Evolutionary conservation across 1,140 invertebrate species (phyloP), one percentile per base, ranked within the genome.

Genomic region (Whitmania pigra): DNA sequence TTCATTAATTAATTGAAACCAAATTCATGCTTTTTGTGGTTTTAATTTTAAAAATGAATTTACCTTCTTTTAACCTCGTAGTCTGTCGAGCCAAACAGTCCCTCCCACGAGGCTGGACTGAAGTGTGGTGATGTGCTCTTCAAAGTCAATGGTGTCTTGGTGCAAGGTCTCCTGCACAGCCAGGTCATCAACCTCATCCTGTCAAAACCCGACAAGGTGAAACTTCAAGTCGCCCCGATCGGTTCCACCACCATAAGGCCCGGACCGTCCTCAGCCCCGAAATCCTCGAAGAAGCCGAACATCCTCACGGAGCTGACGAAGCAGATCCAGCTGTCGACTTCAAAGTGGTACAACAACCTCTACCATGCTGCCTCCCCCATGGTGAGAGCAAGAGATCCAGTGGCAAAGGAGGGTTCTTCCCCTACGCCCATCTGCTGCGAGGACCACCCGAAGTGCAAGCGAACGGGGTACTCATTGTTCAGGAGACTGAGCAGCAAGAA

Each of bases 41-140:
- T 57, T n/a, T 3, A 57, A 57, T 57, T 63, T 63, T 11, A 63
- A 63, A n/a, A n/a, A n/a, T n/a, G n/a, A n/a, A 63, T 9, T 27
- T 18, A 25, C 9, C 20, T 63, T 63, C 60, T n/a, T n/a, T n/a
- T 57, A 57, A 20, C 9, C 60, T 63, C 13, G 60, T 76, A 92
- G 91, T 90, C 90, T 75, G 93, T 97, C 6, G 91, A 94, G 81
- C 88, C 90, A 78, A 89, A 90, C 57, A 93, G 93, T 82, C 92
- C 94, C 5, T 93, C 94, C 9, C 97, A 93, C 85, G 93, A 97
- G 79, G 91, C 94, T 53, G 94, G 94, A 0, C 84, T 98, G 17
- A 84, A 93, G 43, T 90, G 92, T 7, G 92, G 92, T 4, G 93
- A 97, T 84, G 85, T 97, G 72, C 94, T 98, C 76, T 97, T 94